Evolutionary conservation across 2,888 invertebrate species (phyloP).

Genomic region (Lamproptera curius): DNA sequence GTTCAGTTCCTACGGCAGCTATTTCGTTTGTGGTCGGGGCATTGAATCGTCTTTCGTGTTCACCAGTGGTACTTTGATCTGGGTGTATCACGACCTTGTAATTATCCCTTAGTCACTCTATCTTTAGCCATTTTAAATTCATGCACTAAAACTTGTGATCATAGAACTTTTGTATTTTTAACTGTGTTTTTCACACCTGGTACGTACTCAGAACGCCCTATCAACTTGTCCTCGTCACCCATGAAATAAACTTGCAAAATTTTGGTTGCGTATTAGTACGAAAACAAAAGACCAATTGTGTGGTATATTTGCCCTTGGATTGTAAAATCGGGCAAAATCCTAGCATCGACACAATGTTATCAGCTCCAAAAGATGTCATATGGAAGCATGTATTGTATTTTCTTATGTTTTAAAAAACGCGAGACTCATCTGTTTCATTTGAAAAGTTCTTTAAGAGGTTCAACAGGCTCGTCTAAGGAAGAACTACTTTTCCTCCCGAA

Average conservation of each 20-base stretch:
- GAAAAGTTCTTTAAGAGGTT: too few species aligned
- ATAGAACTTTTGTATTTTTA: constrained; percentile 32
- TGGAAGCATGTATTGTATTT: too few species aligned
- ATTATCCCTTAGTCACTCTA: constrained; percentile 24
- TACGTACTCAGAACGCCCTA: too few species aligned
- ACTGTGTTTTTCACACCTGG: constrained; percentile 26
- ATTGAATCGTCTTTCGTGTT: too few species aligned
- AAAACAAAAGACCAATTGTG: constrained; percentile 23
- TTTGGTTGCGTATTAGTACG: constrained; percentile 16
- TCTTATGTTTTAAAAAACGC: constrained; percentile 27
- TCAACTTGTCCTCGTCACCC: too few species aligned
- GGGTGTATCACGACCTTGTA: constrained; percentile 17
- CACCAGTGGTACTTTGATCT: too few species aligned
- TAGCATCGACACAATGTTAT: too few species aligned
- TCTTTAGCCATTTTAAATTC: constrained; percentile 30
- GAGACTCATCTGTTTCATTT: constrained; percentile 25
- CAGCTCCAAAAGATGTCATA: too few species aligned
- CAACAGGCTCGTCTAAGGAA: too few species aligned
- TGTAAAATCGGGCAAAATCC: constrained; percentile 22
- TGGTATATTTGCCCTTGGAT: constrained; percentile 26
- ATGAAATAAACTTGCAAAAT: constrained; percentile 25
- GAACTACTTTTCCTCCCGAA: too few species aligned
- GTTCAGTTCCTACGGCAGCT: constrained; percentile 19
- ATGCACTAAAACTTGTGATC: constrained; percentile 14
- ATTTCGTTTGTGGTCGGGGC: constrained; percentile 23